These are phyloP conservation scores for Cremastinae sp. DNA, from an alignment of 2,888 invertebrate species.

Conservation along the genomic window DNA sequence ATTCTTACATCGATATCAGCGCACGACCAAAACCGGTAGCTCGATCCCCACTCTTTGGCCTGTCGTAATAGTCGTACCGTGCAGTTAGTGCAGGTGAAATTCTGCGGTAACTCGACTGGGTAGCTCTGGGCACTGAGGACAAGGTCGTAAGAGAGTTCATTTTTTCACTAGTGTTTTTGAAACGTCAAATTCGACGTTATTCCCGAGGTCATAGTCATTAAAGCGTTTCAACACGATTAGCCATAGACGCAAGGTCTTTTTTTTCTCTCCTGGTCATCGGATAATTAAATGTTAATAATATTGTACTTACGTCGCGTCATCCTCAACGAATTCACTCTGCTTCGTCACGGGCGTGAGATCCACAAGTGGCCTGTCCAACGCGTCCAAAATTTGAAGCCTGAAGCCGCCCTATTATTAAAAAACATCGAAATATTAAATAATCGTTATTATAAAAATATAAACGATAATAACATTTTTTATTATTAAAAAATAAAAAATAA, in stretches of 20 bases:
- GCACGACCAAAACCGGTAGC: slow-evolving; percentile 96
- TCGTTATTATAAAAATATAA: background rate
- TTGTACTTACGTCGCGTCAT: slow-evolving; percentile 91
- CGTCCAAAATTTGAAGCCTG: slow-evolving; percentile 92
- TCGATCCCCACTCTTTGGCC: slow-evolving; percentile 93
- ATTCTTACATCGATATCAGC: slow-evolving; percentile 92
- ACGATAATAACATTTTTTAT: no score
- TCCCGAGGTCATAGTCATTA: slow-evolving; percentile 26
- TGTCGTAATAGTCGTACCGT: slow-evolving; percentile 93
- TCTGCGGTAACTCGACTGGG: slow-evolving; percentile 89
- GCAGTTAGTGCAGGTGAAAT: slow-evolving; percentile 93
- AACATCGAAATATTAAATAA: background rate
- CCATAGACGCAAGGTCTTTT: slow-evolving; percentile 16
- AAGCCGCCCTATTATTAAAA: slow-evolving; percentile 91
- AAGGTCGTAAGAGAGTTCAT: slow-evolving; percentile 18
- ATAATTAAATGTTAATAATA: slow-evolving; percentile 25
- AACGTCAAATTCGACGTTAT: background rate
- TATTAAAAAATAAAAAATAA: no score
- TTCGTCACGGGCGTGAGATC: slow-evolving; percentile 91
- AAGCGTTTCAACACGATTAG: slow-evolving; percentile 23
- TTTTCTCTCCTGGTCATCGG: slow-evolving; percentile 1
- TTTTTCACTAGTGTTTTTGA: slow-evolving; percentile 3
- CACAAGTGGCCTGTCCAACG: slow-evolving; percentile 90
- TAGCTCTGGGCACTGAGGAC: slow-evolving; percentile 88
- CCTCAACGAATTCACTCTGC: slow-evolving; percentile 89